These are phyloP conservation scores for Oreotrochilus melanogaster DNA, from an alignment of 2,113 vertebrate genomes.

Conservation along the genomic window DNA sequence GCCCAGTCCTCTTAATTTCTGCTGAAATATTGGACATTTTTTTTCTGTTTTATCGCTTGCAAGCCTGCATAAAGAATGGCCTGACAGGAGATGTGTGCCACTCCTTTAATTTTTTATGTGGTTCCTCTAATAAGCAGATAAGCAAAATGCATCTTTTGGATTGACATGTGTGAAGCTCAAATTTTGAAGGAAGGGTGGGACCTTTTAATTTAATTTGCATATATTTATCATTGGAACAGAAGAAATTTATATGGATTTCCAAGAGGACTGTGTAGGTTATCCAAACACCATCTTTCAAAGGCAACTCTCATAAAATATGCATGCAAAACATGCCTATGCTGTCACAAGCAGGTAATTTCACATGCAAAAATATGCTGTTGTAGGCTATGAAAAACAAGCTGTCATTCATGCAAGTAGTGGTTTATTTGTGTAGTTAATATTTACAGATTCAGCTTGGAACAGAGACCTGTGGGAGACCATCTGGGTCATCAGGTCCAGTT, in stretches of 20 bases:
- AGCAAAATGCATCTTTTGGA: background rate
- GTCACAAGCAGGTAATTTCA: conserved; percentile 49
- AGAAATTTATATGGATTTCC: conserved; percentile 20
- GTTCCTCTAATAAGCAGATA: background rate
- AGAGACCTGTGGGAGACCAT: background rate
- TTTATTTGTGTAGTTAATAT: conserved; percentile 7
- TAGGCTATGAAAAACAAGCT: conserved; percentile 34
- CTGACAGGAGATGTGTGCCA: background rate
- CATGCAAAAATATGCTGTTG: conserved; percentile 55
- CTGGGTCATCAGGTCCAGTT: background rate
- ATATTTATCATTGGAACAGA: conserved; percentile 23
- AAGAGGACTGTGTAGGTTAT: conserved; percentile 23
- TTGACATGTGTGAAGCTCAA: background rate
- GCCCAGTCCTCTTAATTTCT: background rate
- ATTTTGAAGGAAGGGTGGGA: conserved; percentile 5
- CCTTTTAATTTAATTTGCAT: conserved; percentile 21
- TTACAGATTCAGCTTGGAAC: background rate
- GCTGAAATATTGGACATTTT: background rate
- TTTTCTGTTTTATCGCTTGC: background rate
- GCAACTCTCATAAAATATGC: conserved; percentile 31
- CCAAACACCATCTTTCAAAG: conserved; percentile 40
- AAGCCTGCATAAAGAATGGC: background rate
- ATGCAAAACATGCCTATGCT: conserved; percentile 42
- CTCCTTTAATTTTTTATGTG: background rate
- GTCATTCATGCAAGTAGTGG: background rate